Evolutionary conservation across 92 coral and sea anemone genomes (phyloP), one percentile per base, ranked within the genome.

Genomic region (Porites lobata): DNA sequence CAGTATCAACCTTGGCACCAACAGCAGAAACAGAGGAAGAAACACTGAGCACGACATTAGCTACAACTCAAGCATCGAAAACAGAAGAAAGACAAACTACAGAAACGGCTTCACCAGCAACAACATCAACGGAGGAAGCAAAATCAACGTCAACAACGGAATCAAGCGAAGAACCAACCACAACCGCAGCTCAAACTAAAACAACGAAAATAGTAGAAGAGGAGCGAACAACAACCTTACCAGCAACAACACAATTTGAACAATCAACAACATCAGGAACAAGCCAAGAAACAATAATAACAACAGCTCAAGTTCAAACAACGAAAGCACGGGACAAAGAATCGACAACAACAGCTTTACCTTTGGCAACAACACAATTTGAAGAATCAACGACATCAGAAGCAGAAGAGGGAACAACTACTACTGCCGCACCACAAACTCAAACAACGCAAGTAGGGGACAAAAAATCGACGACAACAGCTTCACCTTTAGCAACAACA

Each of bases 361-460:
- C 43, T 17, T 7, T 54, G 3, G 43, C 43, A 32, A 32, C 43
- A 32, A 32, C 43, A 32, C 43, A 2, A 32, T 32, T 4, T 2
- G 43, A 32, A 32, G 43, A 32, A 32, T 32, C 43, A 32, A 32
- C 43, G 43, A 32, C 43, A 32, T 32, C 5, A 32, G 43, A 32
- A 32, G 43, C 43, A 32, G 43, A 32, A 3, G 43, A 32, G 43
- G 43, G 43, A 32, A 32, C 43, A 32, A 4, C 43, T 32, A 82
- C 63, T 22, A 32, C 43, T 2, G 43, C 43, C 43, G 43, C 43
- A 32, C 4, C 43, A 2, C 43, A 32, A 32, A 32, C 43, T 4
- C 43, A 32, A 32, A 32, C 92, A 14, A 82, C 88, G n/a, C 38
- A 82, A 74, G 38, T 19, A 12, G 75, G 67, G 75, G 67, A 65